Evolutionary conservation across 1,140 invertebrate genomes (phyloP).

Genomic region (Hydropsyche tenuis): DNA sequence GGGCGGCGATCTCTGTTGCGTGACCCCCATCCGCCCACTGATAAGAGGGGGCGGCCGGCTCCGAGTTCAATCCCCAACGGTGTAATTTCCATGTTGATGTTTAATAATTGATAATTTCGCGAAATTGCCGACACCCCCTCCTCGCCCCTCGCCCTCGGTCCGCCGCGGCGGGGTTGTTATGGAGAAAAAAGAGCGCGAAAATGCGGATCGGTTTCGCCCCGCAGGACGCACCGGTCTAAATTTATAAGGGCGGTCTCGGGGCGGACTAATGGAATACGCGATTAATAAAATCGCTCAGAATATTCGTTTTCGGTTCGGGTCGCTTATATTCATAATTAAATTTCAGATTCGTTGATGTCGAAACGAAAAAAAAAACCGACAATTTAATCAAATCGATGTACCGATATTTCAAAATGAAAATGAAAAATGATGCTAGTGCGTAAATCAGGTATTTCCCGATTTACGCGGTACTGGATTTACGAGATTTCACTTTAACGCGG

Average conservation of each 20-base stretch:
- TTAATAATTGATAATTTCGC: constrained; percentile 50
- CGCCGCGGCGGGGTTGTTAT: constrained; percentile 21
- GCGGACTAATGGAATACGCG: constrained; percentile 9
- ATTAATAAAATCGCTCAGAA: not conserved
- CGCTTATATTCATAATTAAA: no score
- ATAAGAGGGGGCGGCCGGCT: constrained; percentile 31
- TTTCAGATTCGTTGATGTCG: no score
- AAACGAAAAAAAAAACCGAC: no score
- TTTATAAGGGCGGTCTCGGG: not conserved
- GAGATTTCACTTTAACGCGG: no score
- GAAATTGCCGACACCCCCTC: constrained; percentile 36
- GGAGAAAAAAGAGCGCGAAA: constrained; percentile 25
- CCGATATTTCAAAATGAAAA: no score
- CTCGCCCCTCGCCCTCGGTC: no score
- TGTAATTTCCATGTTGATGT: constrained; percentile 48
- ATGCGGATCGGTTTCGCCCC: constrained; percentile 31
- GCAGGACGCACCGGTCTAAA: constrained; percentile 3
- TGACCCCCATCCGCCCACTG: constrained; percentile 31
- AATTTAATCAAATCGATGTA: no score
- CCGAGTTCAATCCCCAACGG: constrained; percentile 38
- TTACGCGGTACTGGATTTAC: no score
- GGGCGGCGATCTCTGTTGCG: constrained; percentile 16
- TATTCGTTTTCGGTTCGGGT: no score
- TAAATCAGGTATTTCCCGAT: no score
- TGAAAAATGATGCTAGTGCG: no score